phyloP scores from a whole-genome alignment of 2,797 vertebrate genomes.

The Anas georgica region DNA sequence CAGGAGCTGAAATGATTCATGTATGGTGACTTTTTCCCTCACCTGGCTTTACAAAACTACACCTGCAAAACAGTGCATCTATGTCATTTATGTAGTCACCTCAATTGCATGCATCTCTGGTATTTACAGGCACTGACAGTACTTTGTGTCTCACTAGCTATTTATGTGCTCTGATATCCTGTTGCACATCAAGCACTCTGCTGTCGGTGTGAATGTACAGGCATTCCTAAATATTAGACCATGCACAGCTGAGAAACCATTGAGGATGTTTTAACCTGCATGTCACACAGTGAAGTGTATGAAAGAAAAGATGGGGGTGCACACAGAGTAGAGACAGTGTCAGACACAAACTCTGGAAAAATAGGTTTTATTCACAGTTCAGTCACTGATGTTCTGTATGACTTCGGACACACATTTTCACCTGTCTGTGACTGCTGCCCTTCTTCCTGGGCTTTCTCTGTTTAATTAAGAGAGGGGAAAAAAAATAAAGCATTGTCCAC shows the following conservation, averaged over 20 bases:
- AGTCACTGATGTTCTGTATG: not conserved
- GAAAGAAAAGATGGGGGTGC: not conserved
- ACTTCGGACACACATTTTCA: not conserved
- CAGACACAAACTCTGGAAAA: not conserved
- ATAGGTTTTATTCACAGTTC: not conserved
- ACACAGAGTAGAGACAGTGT: not conserved
- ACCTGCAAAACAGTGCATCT: constrained; percentile 8
- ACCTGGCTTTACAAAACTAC: constrained; percentile 50
- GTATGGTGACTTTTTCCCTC: constrained; percentile 36
- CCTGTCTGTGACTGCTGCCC: not conserved
- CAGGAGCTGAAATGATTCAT: constrained; percentile 58
- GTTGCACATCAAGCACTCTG: not conserved
- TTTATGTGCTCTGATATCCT: not conserved
- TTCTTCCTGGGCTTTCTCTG: not conserved
- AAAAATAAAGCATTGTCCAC: not conserved
- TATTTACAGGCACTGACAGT: constrained; percentile 10
- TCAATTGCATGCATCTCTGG: not conserved
- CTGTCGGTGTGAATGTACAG: not conserved
- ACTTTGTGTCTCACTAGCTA: not conserved
- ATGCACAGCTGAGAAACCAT: not conserved
- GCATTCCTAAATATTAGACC: not conserved
- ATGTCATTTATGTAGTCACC: constrained; percentile 4
- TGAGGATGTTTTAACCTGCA: not conserved
- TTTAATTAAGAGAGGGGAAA: not conserved
- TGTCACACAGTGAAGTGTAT: not conserved